These are phyloP conservation scores for Sarcophaga carnaria DNA, from an alignment of 2,888 invertebrate genomes.

Conservation along the genomic window DNA sequence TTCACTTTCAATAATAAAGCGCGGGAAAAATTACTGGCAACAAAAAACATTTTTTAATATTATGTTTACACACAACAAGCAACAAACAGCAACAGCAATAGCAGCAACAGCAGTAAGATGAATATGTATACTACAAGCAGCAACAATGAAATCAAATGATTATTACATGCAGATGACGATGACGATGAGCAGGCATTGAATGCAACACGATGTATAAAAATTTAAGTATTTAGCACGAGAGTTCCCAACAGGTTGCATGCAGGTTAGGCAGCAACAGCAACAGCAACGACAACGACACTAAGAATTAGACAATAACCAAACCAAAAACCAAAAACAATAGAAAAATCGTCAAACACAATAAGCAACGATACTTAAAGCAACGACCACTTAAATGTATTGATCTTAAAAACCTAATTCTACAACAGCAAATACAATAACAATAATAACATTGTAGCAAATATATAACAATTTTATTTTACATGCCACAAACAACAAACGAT, in stretches of 20 bases:
- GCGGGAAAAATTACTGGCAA: slow-evolving; percentile 62
- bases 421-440: slow-evolving; percentile 13
- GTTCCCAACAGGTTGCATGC: slow-evolving; percentile 72
- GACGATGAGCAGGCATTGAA: slow-evolving; percentile 36
- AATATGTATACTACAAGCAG: too few relatives aligned
- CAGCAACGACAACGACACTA: slow-evolving; percentile 34
- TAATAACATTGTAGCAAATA: slow-evolving; percentile 14
- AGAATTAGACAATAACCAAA: slow-evolving; percentile 56
- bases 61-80: slow-evolving; percentile 56
- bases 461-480: slow-evolving; percentile 8
- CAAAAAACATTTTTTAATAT: slow-evolving; percentile 57
- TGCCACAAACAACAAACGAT: slow-evolving; percentile 14
- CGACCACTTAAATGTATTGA: slow-evolving; percentile 63
- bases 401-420: slow-evolving; percentile 67
- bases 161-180: slow-evolving; percentile 52
- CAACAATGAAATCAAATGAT: slow-evolving; percentile 40
- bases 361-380: slow-evolving; percentile 44
- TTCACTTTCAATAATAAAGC: slow-evolving; percentile 66
- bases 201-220: slow-evolving; percentile 54
- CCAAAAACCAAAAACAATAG: slow-evolving; percentile 19
- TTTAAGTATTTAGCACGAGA: slow-evolving; percentile 71
- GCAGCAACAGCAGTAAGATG: slow-evolving; percentile 4
- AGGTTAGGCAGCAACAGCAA: slow-evolving; percentile 57
- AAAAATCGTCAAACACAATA: slow-evolving; percentile 54
- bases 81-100: slow-evolving; percentile 38